These are phyloP conservation scores for Acromyrmex heyeri DNA, from an alignment of 1,140 invertebrate species.

Conservation along the genomic window DNA sequence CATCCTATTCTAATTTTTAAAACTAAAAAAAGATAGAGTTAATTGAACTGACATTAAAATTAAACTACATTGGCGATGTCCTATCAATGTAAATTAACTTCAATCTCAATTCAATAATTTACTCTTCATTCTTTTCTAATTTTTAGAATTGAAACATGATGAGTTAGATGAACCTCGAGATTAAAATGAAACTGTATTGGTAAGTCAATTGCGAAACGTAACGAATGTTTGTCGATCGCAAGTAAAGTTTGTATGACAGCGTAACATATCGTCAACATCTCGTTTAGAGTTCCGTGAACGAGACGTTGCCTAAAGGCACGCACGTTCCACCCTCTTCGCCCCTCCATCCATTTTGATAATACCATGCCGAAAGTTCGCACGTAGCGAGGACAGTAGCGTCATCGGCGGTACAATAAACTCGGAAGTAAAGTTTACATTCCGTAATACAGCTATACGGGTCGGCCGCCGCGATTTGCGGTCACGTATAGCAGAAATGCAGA, in stretches of 20 bases:
- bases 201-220: not conserved
- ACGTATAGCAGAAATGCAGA: conserved; percentile 66
- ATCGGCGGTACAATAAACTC: conserved; percentile 20
- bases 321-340: not conserved
- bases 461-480: conserved; percentile 36
- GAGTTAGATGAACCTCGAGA: no score
- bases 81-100: no score
- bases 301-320: not conserved
- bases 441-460: conserved; percentile 13
- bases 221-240: not conserved
- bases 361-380: conserved; percentile 26
- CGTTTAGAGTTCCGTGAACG: not conserved
- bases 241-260: not conserved
- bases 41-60: no score
- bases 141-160: no score
- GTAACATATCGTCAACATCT: conserved; percentile 7
- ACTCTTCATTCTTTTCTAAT: no score
- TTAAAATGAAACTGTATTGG: no score
- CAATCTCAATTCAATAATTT: no score
- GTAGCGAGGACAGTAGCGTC: conserved; percentile 8
- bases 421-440: conserved; percentile 29
- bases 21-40: no score
- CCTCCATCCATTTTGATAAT: not conserved
- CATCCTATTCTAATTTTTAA: no score
- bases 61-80: no score